Conservation (phyloP, 2,113 vertebrate genomes). For the Leucosticte australis region DNA sequence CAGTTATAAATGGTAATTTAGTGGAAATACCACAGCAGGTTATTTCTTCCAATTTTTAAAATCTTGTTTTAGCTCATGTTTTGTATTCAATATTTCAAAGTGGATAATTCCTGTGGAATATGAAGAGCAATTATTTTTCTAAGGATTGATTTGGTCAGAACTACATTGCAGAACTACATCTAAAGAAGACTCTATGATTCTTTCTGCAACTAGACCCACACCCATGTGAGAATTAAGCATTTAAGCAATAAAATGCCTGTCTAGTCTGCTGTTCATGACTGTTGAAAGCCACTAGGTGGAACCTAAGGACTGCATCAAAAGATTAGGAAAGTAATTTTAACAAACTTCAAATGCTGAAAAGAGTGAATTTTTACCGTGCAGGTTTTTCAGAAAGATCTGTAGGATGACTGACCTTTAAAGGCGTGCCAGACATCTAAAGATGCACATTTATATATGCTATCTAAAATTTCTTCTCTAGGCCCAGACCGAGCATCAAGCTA, state of each 20-base stretch:
- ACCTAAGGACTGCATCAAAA: neutral
- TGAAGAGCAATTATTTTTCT: neutral
- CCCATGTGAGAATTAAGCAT: neutral
- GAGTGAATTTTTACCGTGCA: neutral
- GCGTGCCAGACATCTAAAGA: neutral
- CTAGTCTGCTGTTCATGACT: neutral
- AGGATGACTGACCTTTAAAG: neutral
- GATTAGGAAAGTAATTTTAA: neutral
- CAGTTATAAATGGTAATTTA: neutral
- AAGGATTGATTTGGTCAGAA: neutral
- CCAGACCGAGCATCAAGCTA: neutral
- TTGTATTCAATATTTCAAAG: neutral
- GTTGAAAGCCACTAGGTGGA: conserved; percentile 44
- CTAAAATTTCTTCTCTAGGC: neutral
- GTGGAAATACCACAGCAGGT: neutral
- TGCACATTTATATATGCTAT: neutral
- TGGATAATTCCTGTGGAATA: neutral
- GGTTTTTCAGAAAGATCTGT: neutral
- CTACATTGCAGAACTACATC: neutral
- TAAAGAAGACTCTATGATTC: neutral
- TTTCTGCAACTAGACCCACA: neutral
- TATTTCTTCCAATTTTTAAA: neutral
- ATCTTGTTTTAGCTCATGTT: neutral
- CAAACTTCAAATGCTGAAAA: neutral
- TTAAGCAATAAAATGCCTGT: neutral